Evolutionary conservation across 2,888 invertebrate genomes (phyloP), one percentile per base, ranked within the genome.

Genomic region (Listrodromus nycthemerus): DNA sequence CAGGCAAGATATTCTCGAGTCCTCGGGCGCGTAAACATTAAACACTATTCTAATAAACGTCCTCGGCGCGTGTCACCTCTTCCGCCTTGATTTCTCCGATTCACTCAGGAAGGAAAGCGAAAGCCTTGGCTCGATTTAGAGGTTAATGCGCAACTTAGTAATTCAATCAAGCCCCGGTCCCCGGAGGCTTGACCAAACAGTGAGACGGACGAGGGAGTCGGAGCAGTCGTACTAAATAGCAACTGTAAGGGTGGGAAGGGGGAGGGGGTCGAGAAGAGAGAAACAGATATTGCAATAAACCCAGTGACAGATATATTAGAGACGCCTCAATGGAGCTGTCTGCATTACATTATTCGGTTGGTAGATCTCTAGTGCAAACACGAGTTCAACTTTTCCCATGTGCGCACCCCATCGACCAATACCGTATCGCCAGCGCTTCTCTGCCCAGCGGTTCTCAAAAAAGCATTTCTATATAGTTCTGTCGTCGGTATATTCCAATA

Each of bases 361-460:
- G 88, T 90, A 85, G 90, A 93, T 93, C 93, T 92, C 91, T 89
- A 91, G 90, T 89, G 89, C 92, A 93, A 93, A 93, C 91, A 93
- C 89, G 90, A 91, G 90, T 89, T 91, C 91, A 91, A 92, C 91
- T 92, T 93, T 93, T 93, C 93, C 93, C 93, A 93, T 92, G 93
- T 88, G 78, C 87, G 82, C 86, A 82, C 85, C 83, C 80, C 66
- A 58, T 37, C 66, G 65, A 69, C 74, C 78, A 76, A 77, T 75
- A 86, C 73, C 70, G 78, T 13, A 67, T 74, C 19, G 45, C 24
- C 67, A 4, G 24, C 27, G 30, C 45, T 27, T 50, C 41, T 58
- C 33, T 37, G 30, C 52, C 50, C 86, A 87, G 86, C 24, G 87
- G 87, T 85, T 85, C 87, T 87, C 86, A 86, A 85, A 80, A 45